A percentile compares a stretch with the other conserved stretches of the same genome.
These are phyloP conservation scores for Mirza zaza DNA, from an alignment of 2,113 vertebrate species.

Conservation along the genomic window DNA sequence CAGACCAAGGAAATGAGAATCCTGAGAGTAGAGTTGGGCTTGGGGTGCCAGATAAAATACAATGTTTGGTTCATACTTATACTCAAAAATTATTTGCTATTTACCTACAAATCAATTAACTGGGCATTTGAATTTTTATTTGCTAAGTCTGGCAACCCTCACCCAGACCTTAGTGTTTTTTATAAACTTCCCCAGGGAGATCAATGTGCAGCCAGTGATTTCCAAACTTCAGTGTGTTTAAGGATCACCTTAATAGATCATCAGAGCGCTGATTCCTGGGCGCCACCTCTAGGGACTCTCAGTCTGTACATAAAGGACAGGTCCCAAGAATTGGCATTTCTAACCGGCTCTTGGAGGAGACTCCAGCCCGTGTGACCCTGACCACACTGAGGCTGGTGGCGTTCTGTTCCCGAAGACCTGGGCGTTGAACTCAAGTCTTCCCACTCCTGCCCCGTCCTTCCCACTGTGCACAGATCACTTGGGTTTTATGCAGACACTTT, in stretches of 20 bases:
- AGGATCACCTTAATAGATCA: background rate
- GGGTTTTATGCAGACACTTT: background rate
- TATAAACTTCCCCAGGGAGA: background rate
- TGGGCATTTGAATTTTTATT: background rate
- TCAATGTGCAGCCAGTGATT: background rate
- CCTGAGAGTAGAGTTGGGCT: background rate
- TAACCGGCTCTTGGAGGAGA: background rate
- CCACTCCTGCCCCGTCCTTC: fast-evolving
- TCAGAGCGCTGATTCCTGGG: background rate
- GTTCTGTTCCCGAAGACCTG: background rate
- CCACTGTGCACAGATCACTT: fast-evolving
- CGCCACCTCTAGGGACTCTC: background rate
- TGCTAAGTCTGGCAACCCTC: background rate
- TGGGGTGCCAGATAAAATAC: background rate
- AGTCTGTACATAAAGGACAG: too few relatives aligned
- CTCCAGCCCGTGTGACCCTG: background rate
- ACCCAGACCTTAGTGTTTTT: background rate
- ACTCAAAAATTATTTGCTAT: background rate
- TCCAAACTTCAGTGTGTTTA: background rate
- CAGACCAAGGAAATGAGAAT: background rate
- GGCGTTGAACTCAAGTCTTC: background rate
- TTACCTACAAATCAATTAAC: background rate
- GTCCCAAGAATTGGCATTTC: background rate
- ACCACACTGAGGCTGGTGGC: too few relatives aligned
- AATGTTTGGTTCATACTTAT: background rate